A percentile compares a stretch with the other conserved stretches of the same genome.
These are phyloP conservation scores for Sebastes hopkinsi DNA, from an alignment of 2,797 vertebrate genomes.

Conservation along the genomic window DNA sequence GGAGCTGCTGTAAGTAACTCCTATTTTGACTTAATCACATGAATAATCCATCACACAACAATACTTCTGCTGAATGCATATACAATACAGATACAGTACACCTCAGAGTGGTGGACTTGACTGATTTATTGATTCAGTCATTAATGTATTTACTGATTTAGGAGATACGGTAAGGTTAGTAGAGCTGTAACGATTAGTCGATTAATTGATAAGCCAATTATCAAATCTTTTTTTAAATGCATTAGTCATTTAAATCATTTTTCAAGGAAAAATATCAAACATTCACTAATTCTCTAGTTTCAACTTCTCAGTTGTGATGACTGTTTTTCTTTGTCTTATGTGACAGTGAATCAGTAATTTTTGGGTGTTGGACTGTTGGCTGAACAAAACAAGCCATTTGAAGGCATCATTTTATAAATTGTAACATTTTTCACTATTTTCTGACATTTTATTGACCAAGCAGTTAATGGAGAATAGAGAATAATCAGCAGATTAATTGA, in stretches of 20 bases:
- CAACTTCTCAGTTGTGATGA: neutral
- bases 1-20: constrained; percentile 89
- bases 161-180: neutral
- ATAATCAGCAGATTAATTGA: neutral
- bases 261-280: neutral
- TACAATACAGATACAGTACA: neutral
- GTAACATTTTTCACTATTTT: neutral
- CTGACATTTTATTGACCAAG: neutral
- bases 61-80: neutral
- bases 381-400: neutral
- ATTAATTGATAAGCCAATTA: neutral
- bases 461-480: neutral
- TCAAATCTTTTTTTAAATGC: too few relatives aligned
- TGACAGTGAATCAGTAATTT: neutral
- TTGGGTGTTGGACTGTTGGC: neutral
- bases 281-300: neutral
- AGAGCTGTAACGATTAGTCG: neutral
- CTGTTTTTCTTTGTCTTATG: neutral
- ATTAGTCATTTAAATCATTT: neutral
- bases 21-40: neutral
- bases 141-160: neutral
- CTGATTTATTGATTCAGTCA: neutral
- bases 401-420: neutral
- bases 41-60: neutral
- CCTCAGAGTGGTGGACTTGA: neutral